Evolutionary conservation across 2,888 invertebrate species (phyloP).

Genomic region (Chesias legatella): DNA sequence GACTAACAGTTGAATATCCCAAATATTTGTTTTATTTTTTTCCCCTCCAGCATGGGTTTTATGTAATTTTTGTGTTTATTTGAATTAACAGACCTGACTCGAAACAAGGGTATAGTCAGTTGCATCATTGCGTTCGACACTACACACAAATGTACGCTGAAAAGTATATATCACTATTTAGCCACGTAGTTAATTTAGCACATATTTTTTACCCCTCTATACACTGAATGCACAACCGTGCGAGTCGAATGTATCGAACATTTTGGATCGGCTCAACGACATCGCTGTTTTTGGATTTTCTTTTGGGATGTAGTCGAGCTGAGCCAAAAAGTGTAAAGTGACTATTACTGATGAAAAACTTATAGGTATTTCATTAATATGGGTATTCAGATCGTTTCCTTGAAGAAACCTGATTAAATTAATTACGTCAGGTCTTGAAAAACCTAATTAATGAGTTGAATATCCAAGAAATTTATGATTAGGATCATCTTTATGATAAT

Average conservation of each 20-base stretch:
- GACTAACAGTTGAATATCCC: conserved; percentile 67
- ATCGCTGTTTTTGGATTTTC: neutral
- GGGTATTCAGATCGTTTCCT: no score
- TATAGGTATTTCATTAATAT: no score
- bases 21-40: conserved; percentile 77
- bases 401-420: no score
- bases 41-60: conserved; percentile 78
- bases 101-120: conserved; percentile 74
- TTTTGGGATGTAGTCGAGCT: no score
- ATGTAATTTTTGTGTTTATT: conserved; percentile 73
- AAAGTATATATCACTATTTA: conserved; percentile 66
- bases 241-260: no score
- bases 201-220: conserved; percentile 67
- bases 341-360: no score
- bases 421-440: no score
- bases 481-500: no score
- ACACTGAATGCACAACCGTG: conserved; percentile 42
- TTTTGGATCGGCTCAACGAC: neutral
- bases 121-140: conserved; percentile 81
- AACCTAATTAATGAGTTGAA: no score
- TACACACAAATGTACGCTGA: conserved; percentile 81
- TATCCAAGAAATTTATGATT: no score
- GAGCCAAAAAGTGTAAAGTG: no score
- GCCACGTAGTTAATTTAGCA: conserved; percentile 58
- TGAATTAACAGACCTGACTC: conserved; percentile 74